phyloP scores from a whole-genome alignment of 2,113 vertebrate species.

The Ranitomeya variabilis region DNA sequence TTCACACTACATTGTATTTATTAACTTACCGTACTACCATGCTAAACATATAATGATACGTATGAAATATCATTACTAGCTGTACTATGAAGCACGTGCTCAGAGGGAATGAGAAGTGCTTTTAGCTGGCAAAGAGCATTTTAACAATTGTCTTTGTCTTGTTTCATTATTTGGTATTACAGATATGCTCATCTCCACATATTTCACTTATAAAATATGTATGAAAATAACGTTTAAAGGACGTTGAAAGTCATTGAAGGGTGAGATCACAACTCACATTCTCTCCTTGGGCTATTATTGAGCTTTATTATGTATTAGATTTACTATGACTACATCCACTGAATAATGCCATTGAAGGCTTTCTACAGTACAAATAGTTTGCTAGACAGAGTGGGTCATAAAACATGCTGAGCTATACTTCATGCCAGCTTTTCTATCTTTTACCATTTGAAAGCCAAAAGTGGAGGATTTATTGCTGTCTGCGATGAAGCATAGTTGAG shows the following conservation, averaged over 20 bases:
- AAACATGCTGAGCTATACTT: conserved; percentile 36
- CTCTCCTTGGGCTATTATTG: conserved; percentile 36
- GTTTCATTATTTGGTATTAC: conserved; percentile 17
- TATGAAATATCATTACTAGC: neutral
- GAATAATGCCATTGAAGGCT: conserved; percentile 11
- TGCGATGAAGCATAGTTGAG: conserved; percentile 22
- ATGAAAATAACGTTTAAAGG: conserved; percentile 36
- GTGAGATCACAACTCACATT: conserved; percentile 28
- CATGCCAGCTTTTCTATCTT: conserved; percentile 41
- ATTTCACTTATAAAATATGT: conserved; percentile 45
- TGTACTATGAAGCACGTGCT: neutral
- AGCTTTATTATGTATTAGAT: conserved; percentile 25
- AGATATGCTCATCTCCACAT: conserved; percentile 6
- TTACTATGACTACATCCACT: conserved; percentile 26
- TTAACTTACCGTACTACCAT: neutral
- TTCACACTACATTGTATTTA: neutral
- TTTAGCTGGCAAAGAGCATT: neutral
- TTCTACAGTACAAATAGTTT: conserved; percentile 35
- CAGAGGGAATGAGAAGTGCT: neutral
- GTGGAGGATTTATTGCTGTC: conserved; percentile 43
- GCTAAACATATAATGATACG: neutral
- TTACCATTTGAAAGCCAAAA: conserved; percentile 37
- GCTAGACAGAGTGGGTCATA: conserved; percentile 40
- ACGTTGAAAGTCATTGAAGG: conserved; percentile 34
- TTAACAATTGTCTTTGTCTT: conserved; percentile 10